phyloP scores from a whole-genome alignment of 2,113 vertebrate genomes.

The Verasper variegatus region DNA sequence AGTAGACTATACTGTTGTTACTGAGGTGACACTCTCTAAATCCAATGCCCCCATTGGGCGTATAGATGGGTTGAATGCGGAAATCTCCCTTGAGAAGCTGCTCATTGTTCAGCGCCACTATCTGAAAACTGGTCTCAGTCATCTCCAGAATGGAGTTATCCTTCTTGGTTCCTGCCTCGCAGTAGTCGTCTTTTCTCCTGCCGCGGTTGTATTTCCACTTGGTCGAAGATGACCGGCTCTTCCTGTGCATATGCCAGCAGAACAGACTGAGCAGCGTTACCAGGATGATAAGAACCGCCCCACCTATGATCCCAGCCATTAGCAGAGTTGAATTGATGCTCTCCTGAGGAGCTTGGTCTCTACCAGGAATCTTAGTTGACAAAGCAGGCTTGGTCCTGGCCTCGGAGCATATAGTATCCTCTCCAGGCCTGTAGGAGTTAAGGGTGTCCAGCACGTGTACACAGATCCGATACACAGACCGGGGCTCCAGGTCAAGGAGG shows the following conservation, averaged over 20 bases:
- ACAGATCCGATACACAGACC: conserved; percentile 93
- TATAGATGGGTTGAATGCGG: conserved; percentile 98
- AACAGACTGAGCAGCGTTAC: conserved; percentile 92
- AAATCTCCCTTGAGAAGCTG: conserved; percentile 99
- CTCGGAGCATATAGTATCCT: conserved; percentile 89
- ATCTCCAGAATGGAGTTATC: conserved; percentile 99
- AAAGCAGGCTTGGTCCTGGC: conserved; percentile 87
- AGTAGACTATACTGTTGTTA: conserved; percentile 96
- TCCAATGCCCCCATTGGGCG: conserved; percentile 96
- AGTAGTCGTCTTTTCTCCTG: conserved; percentile 99
- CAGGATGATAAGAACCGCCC: conserved; percentile 91
- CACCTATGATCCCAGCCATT: conserved; percentile 94
- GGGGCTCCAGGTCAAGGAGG: conserved; percentile 89
- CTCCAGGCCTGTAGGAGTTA: conserved; percentile 89
- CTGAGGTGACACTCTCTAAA: conserved; percentile 97
- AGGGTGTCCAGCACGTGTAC: conserved; percentile 93
- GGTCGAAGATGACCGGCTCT: conserved; percentile 91
- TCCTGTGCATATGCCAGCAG: conserved; percentile 99
- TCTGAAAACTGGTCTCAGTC: conserved; percentile 99
- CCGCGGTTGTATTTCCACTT: conserved; percentile 99
- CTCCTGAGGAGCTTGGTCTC: conserved; percentile 90
- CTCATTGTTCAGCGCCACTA: conserved; percentile 99
- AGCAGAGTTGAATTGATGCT: conserved; percentile 91
- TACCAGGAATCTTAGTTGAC: conserved; percentile 87
- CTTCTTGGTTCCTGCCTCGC: conserved; percentile 98